Base-by-base conservation (phyloP, 2,888 invertebrate species). In the Leptinotarsa tumamoca region DNA sequence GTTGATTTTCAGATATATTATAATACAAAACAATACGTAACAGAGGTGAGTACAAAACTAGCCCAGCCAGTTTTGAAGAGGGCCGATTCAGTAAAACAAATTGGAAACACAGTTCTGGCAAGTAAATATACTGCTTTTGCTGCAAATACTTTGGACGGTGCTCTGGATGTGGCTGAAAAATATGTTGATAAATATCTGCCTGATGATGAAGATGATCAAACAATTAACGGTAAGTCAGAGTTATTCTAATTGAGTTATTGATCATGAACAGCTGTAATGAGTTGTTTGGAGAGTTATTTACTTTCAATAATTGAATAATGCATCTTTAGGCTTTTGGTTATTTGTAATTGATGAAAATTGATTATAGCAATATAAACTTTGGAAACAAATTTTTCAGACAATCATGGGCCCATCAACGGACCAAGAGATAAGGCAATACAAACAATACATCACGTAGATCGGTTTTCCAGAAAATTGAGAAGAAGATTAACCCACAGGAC, bases 161-260 rank as follows among this genome's bases (percentile, higher is more conserved):
- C 95, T 4, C 90, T 96, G 67, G 91, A 93, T 81, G 93, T 92
- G 23, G 95, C 95, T 33, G 96, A 96, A 85, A 92, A 93, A 85
- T 95, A 95, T 85, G 94, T 96, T 67, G 95, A 96, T 89, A 95
- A 92, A 88, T 95, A 94, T 87, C 90, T 96, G 80, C 94, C 95
- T 33, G 91, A 92, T 13, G 93, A 93, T 86, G 87, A 86, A 70
- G 87, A 86, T 73, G 92, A 92, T 85, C 92, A 93, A 87, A 90
- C 90, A 74, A 88, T 88, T 78, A 94, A 94, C 84, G 92, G 94
- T 94, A 85, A 89, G 90, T 83, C 70, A 23, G 4, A 52, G 33
- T 33, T 43, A 10, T 10, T 43, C 10, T 10, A 43, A 10, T 43
- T 43, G 10, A 43, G 43, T 43, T 10, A 4, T 10, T 43, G 3